Percentiles rank a stretch among this genome's conserved stretches.
Evolutionary conservation across 1,140 invertebrate species (phyloP).

Genomic region (Drosophila serrata): DNA sequence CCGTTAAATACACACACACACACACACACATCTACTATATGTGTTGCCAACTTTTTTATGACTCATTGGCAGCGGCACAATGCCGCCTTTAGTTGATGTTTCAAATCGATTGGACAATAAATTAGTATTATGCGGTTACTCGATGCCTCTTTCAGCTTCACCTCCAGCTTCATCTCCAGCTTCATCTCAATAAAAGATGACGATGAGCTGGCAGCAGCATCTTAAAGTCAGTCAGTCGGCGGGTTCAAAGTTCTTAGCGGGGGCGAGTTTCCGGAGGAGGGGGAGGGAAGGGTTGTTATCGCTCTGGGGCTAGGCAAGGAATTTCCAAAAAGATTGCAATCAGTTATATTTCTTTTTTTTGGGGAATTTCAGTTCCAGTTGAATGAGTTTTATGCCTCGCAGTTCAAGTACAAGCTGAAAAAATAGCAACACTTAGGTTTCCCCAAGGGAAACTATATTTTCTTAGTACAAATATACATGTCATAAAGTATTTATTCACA

Average conservation of each 20-base stretch:
- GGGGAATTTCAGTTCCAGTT: slow-evolving; percentile 3
- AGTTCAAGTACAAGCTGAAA: background rate
- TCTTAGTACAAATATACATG: background rate
- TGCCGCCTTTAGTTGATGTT: slow-evolving; percentile 65
- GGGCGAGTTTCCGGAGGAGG: background rate
- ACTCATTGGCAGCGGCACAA: slow-evolving; percentile 37
- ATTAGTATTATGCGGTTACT: slow-evolving; percentile 72
- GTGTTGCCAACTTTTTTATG: slow-evolving; percentile 42
- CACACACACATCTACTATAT: too few species aligned
- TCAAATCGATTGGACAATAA: slow-evolving; percentile 77
- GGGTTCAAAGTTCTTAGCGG: slow-evolving; percentile 33
- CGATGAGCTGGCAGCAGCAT: slow-evolving; percentile 54
- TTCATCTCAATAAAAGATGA: background rate
- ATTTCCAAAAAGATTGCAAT: slow-evolving; percentile 8
- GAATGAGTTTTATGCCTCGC: background rate
- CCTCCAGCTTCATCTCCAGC: slow-evolving; percentile 14
- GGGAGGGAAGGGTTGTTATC: slow-evolving; percentile 24
- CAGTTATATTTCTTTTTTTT: background rate
- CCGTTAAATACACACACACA: slow-evolving; percentile 29
- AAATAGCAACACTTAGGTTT: background rate
- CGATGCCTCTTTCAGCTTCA: slow-evolving; percentile 3
- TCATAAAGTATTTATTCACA: background rate
- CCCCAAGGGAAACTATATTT: background rate
- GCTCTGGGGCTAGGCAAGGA: background rate
- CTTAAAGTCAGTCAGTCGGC: background rate